Evolutionary conservation across 2,113 vertebrate genomes (phyloP), one percentile per base, ranked within the genome.

Genomic region (Myrmecophaga tridactyla): DNA sequence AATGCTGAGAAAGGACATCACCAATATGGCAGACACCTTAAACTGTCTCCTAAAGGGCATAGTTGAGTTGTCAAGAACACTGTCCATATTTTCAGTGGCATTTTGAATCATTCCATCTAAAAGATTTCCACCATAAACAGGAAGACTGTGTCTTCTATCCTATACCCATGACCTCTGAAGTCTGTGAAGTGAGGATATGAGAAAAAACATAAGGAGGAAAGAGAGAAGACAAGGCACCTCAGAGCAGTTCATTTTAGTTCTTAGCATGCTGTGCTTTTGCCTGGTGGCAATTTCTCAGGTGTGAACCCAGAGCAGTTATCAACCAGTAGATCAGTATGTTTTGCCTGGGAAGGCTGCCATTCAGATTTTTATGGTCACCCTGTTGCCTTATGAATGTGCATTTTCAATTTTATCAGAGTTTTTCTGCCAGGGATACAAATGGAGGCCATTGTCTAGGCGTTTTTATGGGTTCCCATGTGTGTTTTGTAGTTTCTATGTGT

Each of bases 371-470:
- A 86, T 46, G 39, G 72, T 83, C 76, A 82, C 70, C 56, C 17
- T 63, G 7, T 78, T 82, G 63, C 86, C 31, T 92, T 56, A 65
- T 72, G 31, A 88, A 73, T 92, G 56, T 46, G 34, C 23, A 67
- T 86, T 96, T 96, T 96, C 88, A 67, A 60, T 86, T 96, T 88
- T 90, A 48, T 89, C 10, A 0, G 77, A 82, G 82, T 67, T 60
- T 94, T 94, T 80, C 96, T 86, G 69, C 41, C 78, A 76, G 76
- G 65, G 77, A 82, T 96, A 92, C 56, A 96, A 95, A 92, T 86
- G 75, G 60, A 95, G 72, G 77, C 85, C 72, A 77, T 96, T 0
- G 11, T 67, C 58, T 80, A 0, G 0, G 94, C 82, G 36, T 83
- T 75, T 96, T 96, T 96, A 92, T 90, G 85, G 46, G 63, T 72